Evolutionary conservation across 2,797 vertebrate species (phyloP).

Genomic region (Enteromius afrohamiltoni): DNA sequence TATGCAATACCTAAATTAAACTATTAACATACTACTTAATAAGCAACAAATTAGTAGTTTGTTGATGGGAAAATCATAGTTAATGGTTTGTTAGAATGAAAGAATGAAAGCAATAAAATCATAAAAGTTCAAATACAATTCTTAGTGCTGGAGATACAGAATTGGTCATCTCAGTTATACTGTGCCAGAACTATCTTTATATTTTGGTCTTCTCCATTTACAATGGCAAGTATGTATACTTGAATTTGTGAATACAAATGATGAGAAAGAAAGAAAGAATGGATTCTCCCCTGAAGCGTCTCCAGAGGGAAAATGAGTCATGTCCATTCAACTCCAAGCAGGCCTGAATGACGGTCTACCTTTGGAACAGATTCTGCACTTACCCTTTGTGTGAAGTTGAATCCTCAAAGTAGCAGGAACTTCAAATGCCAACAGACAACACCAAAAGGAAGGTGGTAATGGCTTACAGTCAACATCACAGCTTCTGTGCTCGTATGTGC

Average conservation of each 20-base stretch:
- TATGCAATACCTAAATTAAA: neutral
- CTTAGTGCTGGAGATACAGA: neutral
- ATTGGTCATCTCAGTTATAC: neutral
- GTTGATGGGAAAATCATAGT: neutral
- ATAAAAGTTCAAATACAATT: neutral
- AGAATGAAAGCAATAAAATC: neutral
- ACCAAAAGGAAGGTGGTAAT: slow-evolving; percentile 42
- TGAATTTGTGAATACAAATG: slow-evolving; percentile 3
- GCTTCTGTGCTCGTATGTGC: neutral
- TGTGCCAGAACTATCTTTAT: neutral
- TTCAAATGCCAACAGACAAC: slow-evolving; percentile 6
- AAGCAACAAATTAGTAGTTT: neutral
- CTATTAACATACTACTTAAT: neutral
- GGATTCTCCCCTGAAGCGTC: neutral
- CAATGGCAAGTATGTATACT: neutral
- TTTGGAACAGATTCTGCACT: slow-evolving; percentile 28
- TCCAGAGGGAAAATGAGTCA: slow-evolving; percentile 45
- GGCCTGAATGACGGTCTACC: slow-evolving; percentile 62
- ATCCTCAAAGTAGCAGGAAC: slow-evolving; percentile 43
- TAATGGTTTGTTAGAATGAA: neutral
- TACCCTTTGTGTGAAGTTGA: slow-evolving; percentile 24
- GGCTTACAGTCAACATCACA: slow-evolving; percentile 19
- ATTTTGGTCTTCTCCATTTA: neutral
- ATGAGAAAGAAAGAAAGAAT: slow-evolving; percentile 7
- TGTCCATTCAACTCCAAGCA: slow-evolving; percentile 57